Conservation (phyloP, 2,888 invertebrate species). For the Pandemis corylana region DNA sequence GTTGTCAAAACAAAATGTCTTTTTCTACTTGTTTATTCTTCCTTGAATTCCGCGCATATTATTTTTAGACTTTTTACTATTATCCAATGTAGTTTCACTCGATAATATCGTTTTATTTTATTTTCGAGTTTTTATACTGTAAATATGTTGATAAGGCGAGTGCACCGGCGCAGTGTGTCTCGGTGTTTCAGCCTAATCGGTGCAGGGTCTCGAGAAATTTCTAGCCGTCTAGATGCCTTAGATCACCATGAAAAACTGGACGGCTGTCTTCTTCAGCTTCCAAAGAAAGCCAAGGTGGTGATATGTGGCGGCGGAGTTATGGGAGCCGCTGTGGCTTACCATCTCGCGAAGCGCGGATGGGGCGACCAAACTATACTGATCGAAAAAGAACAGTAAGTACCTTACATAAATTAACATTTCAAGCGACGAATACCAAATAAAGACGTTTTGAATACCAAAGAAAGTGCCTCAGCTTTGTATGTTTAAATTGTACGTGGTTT, state of each 20-base stretch:
- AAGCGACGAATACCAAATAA: neutral
- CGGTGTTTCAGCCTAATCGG: constrained; percentile 47
- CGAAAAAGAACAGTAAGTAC: constrained; percentile 91
- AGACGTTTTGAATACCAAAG: too few species aligned
- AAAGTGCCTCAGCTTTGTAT: neutral
- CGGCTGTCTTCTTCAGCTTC: constrained; percentile 66
- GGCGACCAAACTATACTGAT: constrained; percentile 92
- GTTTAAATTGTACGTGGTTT: neutral
- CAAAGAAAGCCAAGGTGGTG: constrained; percentile 88
- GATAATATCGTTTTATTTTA: neutral
- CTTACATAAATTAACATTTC: constrained; percentile 22
- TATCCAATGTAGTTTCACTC: constrained; percentile 31
- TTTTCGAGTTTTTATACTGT: constrained; percentile 11
- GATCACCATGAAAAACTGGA: constrained; percentile 68
- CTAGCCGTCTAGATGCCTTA: constrained; percentile 62
- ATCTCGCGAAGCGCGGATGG: constrained; percentile 93
- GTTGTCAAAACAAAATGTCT: constrained; percentile 35
- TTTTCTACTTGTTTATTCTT: constrained; percentile 28
- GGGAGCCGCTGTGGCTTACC: constrained; percentile 96
- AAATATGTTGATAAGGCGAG: constrained; percentile 38
- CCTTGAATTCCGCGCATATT: constrained; percentile 14
- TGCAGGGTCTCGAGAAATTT: constrained; percentile 52
- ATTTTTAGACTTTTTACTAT: constrained; percentile 41
- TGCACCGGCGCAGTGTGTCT: constrained; percentile 24
- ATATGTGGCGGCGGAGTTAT: constrained; percentile 97